These are phyloP conservation scores for Tricholauxania praeusta DNA, from an alignment of 2,888 invertebrate genomes.

Conservation along the genomic window DNA sequence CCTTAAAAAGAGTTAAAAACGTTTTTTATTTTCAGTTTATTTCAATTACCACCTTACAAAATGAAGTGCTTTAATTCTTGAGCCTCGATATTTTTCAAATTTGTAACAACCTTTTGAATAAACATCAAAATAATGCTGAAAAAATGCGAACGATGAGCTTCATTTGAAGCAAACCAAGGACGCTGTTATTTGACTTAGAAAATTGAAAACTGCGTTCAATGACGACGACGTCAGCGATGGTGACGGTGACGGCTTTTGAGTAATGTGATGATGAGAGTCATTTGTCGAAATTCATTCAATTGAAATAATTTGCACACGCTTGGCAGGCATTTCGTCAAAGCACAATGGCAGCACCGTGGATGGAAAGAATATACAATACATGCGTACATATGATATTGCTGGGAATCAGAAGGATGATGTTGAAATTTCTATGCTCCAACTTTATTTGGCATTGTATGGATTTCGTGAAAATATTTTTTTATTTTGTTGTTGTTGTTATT, in stretches of 20 bases:
- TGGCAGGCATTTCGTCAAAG: conserved; percentile 17
- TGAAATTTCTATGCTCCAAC: conserved; percentile 13
- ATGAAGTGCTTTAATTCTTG: too few relatives aligned
- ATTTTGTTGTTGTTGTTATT: conserved; percentile 10
- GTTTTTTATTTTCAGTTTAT: too few relatives aligned
- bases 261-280: conserved; percentile 47
- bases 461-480: neutral
- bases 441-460: neutral
- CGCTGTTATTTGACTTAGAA: too few relatives aligned
- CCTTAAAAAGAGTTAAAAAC: too few relatives aligned
- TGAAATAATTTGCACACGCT: conserved; percentile 51
- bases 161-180: neutral
- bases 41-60: too few relatives aligned
- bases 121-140: too few relatives aligned
- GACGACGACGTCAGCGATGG: neutral
- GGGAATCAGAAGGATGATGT: neutral
- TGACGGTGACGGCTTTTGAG: neutral
- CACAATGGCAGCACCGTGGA: neutral
- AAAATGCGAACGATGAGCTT: conserved; percentile 22
- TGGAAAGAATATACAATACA: too few relatives aligned
- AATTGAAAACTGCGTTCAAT: too few relatives aligned
- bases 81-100: too few relatives aligned
- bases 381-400: neutral
- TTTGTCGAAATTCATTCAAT: conserved; percentile 52
- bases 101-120: too few relatives aligned